Conservation (phyloP, 2,113 vertebrate species). For the Melozone crissalis region DNA sequence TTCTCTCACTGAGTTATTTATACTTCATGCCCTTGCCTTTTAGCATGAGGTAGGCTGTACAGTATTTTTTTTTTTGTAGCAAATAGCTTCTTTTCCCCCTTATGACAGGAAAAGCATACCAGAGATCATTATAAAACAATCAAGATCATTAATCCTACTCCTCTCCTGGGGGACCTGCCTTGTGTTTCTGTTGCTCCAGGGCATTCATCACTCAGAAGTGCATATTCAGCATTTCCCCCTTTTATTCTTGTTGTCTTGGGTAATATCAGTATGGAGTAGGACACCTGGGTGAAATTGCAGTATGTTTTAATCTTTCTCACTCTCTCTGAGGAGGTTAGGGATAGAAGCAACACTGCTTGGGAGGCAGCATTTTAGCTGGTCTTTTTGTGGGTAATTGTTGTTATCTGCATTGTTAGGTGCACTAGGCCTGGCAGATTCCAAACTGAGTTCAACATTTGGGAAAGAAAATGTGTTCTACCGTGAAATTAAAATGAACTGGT, state of each 20-base stretch:
- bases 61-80: not conserved
- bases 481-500: not conserved
- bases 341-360: not conserved
- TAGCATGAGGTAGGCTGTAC: not conserved
- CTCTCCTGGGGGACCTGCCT: constrained; percentile 20
- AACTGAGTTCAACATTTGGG: not conserved
- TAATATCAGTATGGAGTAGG: not conserved
- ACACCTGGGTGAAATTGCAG: not conserved
- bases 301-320: not conserved
- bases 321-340: not conserved
- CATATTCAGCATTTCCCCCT: not conserved
- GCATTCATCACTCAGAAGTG: constrained; percentile 13
- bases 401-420: not conserved
- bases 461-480: not conserved
- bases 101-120: not conserved
- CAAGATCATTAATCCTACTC: constrained; percentile 24
- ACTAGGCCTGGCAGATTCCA: not conserved
- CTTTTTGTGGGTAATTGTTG: not conserved
- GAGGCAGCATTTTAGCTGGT: not conserved
- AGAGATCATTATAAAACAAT: constrained; percentile 39
- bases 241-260: not conserved
- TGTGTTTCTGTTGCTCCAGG: constrained; percentile 22
- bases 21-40: not conserved
- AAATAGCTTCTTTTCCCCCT: not conserved
- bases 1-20: not conserved